phyloP scores from a whole-genome alignment of 2,797 vertebrate species.

The Parambassis ranga region DNA sequence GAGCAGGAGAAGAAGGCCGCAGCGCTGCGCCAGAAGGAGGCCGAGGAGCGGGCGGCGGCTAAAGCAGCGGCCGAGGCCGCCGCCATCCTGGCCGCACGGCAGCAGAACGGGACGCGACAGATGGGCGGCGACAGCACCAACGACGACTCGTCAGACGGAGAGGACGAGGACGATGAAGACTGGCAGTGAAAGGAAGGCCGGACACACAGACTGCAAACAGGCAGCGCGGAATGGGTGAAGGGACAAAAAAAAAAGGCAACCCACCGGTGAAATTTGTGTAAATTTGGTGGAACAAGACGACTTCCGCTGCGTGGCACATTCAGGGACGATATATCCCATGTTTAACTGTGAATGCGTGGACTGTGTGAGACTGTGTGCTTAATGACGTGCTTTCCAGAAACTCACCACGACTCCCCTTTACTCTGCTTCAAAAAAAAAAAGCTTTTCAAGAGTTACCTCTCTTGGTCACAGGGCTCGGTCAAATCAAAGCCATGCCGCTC shows the following conservation, averaged over 20 bases:
- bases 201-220: background rate
- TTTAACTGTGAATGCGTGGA: slow-evolving; percentile 16
- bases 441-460: slow-evolving; percentile 65
- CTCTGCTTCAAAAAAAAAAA: slow-evolving; percentile 61
- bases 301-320: slow-evolving; percentile 49
- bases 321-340: slow-evolving; percentile 60
- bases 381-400: slow-evolving; percentile 8
- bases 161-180: slow-evolving; percentile 77
- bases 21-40: slow-evolving; percentile 85
- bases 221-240: background rate
- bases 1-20: slow-evolving; percentile 98
- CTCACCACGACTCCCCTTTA: slow-evolving; percentile 56
- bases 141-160: slow-evolving; percentile 71
- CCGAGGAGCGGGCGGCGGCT: slow-evolving; percentile 76
- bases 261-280: slow-evolving; percentile 20
- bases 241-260: background rate
- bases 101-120: slow-evolving; percentile 73
- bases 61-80: slow-evolving; percentile 61
- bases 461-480: slow-evolving; percentile 71
- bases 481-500: slow-evolving; percentile 67
- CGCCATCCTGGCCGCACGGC: slow-evolving; percentile 70
- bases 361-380: background rate
- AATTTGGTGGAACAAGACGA: slow-evolving; percentile 30
- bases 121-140: slow-evolving; percentile 80
- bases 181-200: slow-evolving; percentile 68